phyloP scores from a whole-genome alignment of 92 coral and sea anemone genomes.

The Palythoa caribaeorum region DNA sequence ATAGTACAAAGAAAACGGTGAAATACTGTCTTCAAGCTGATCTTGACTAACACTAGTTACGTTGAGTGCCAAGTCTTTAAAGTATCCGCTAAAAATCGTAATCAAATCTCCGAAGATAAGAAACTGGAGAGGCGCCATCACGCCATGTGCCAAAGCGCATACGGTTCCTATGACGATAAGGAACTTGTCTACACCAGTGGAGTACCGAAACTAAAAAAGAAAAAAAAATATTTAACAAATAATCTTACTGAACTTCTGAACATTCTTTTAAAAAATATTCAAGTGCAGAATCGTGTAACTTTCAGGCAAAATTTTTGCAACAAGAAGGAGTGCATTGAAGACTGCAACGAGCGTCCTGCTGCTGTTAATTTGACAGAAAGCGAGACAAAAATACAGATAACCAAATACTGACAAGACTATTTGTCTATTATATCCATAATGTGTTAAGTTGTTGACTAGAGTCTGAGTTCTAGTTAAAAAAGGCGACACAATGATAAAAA shows the following conservation, averaged over 20 bases:
- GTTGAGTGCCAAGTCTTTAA: neutral
- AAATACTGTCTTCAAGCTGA: constrained; percentile 44
- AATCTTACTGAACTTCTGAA: neutral
- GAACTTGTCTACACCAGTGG: constrained; percentile 32
- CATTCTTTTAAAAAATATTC: neutral
- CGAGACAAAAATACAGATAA: too few species aligned
- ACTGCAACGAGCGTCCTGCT: too few species aligned
- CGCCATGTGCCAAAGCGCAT: constrained; percentile 56
- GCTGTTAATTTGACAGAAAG: too few species aligned
- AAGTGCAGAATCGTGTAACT: neutral
- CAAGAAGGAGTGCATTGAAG: too few species aligned
- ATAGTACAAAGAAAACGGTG: constrained; percentile 53
- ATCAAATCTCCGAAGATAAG: constrained; percentile 91
- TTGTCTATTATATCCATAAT: too few species aligned
- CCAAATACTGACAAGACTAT: too few species aligned
- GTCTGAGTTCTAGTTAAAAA: too few species aligned
- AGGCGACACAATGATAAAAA: too few species aligned
- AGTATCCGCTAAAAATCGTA: constrained; percentile 69
- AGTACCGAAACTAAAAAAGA: constrained; percentile 52
- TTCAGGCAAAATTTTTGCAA: neutral
- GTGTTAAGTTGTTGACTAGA: too few species aligned
- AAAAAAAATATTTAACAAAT: neutral
- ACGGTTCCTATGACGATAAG: constrained; percentile 54
- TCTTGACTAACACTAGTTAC: constrained; percentile 31
- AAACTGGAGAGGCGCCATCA: constrained; percentile 84